Conservation (phyloP, 1,140 invertebrate species). For the Sweltsa coloradensis region DNA sequence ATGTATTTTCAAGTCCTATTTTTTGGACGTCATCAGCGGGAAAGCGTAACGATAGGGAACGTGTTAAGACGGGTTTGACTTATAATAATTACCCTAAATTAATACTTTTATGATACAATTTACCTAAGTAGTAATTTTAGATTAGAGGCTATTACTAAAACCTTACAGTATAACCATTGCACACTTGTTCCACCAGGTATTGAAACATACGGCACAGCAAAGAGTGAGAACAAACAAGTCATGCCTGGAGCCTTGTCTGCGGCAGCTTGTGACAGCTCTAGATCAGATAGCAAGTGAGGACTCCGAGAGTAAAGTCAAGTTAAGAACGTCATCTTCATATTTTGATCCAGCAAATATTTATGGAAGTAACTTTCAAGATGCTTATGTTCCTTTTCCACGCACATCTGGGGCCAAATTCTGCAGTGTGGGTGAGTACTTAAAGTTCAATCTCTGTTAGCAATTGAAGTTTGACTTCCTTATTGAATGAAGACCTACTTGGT, state of each 20-base stretch:
- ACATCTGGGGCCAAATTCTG: conserved; percentile 91
- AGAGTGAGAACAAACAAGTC: conserved; percentile 63
- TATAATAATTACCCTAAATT: no score
- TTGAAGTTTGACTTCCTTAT: no score
- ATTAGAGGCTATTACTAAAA: no score
- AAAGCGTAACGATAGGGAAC: no score
- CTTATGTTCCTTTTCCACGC: conserved; percentile 86
- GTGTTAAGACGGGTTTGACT: no score
- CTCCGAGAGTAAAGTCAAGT: conserved; percentile 28
- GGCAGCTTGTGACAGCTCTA: conserved; percentile 55
- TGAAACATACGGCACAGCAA: conserved; percentile 59
- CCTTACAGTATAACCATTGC: no score
- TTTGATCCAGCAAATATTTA: conserved; percentile 27
- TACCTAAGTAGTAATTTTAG: no score
- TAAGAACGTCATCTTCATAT: conserved; percentile 18
- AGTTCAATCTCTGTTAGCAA: no score
- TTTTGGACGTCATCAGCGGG: no score
- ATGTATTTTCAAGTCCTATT: no score
- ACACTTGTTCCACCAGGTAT: conserved; percentile 33
- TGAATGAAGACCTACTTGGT: no score
- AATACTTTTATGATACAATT: no score
- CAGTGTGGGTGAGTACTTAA: conserved; percentile 53
- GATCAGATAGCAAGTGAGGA: conserved; percentile 42
- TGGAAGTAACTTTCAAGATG: conserved; percentile 43
- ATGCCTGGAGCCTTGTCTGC: conserved; percentile 67